Evolutionary conservation across 2,113 vertebrate genomes (phyloP).

Genomic region (Gopherus flavomarginatus): DNA sequence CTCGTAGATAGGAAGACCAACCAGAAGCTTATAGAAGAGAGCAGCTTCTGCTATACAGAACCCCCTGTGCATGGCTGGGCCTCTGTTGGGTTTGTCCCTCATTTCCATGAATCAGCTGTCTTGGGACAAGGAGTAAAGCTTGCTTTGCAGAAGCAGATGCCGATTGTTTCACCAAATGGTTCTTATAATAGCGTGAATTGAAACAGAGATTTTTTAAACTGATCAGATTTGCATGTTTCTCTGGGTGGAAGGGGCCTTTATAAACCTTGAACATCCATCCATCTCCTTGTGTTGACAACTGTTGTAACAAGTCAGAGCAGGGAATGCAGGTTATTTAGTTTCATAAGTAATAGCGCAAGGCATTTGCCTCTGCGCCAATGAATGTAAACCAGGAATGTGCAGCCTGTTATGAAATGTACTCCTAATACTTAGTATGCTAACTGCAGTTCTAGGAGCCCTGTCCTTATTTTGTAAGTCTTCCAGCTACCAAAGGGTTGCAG

Average conservation of each 20-base stretch:
- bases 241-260: not conserved
- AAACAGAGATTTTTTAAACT: not conserved
- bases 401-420: not conserved
- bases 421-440: accelerated
- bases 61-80: not conserved
- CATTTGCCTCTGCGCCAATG: not conserved
- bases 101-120: not conserved
- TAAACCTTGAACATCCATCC: not conserved
- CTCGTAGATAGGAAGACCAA: not conserved
- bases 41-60: not conserved
- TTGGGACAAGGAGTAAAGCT: not conserved
- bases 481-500: not conserved
- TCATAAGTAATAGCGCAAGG: accelerated
- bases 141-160: not conserved
- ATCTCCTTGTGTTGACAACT: not conserved
- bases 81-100: too few species aligned
- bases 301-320: not conserved
- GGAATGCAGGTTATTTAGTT: not conserved
- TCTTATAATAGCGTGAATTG: not conserved
- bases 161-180: not conserved
- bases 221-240: not conserved
- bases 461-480: not conserved
- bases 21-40: not conserved
- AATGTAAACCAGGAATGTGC: not conserved
- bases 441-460: conserved; percentile 22